These are phyloP conservation scores for Micronycteris hirsuta DNA, from an alignment of 2,113 vertebrate species.

Conservation along the genomic window DNA sequence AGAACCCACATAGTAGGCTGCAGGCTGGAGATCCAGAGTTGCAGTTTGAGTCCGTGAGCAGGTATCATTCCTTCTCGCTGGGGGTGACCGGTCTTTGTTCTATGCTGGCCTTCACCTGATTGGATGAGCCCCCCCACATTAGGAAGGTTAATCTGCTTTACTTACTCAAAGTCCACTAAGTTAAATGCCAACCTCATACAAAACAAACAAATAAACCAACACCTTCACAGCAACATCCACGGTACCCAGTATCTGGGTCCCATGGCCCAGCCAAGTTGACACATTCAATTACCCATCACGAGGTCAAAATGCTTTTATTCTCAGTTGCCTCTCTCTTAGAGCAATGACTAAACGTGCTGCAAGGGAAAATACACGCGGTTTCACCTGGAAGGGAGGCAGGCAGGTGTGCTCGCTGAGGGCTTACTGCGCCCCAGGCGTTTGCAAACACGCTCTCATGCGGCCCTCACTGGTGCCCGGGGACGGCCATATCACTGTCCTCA, in stretches of 20 bases:
- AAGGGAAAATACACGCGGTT: neutral
- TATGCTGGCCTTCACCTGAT: neutral
- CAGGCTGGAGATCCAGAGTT: neutral
- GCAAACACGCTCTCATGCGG: rapidly evolving
- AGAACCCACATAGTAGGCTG: neutral
- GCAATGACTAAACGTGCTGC: rapidly evolving
- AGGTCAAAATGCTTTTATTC: neutral
- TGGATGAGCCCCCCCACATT: neutral
- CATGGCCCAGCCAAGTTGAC: neutral
- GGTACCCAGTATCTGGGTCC: too few relatives aligned
- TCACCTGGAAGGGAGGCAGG: neutral
- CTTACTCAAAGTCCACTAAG: neutral
- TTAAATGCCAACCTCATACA: neutral
- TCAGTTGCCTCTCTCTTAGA: neutral
- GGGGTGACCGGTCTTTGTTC: neutral
- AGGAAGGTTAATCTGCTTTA: neutral
- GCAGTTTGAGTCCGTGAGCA: neutral
- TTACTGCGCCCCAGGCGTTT: too few relatives aligned
- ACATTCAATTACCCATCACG: neutral
- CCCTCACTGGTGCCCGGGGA: neutral
- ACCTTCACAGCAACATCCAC: neutral
- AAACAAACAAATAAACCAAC: neutral
- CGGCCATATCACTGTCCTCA: neutral
- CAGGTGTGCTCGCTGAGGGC: rapidly evolving
- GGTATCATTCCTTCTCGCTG: neutral